Percentiles rank a stretch among this genome's conserved stretches.
Evolutionary conservation across 1,140 invertebrate species (phyloP).

Genomic region (Drosophila littoralis): DNA sequence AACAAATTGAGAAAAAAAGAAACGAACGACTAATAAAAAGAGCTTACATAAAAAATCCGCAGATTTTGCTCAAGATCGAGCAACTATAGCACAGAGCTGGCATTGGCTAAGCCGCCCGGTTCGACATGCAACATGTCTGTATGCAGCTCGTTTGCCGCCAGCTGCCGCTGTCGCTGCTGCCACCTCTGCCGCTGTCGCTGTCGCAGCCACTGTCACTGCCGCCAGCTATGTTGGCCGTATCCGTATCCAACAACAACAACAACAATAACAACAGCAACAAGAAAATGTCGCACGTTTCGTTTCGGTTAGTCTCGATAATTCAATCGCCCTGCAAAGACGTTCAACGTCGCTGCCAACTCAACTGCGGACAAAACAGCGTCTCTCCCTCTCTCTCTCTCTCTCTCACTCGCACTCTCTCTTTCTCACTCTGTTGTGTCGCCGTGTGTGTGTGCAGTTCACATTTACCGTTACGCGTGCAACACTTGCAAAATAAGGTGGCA

Average conservation of each 20-base stretch:
- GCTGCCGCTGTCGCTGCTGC: conserved; percentile 18
- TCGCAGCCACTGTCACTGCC: conserved; percentile 33
- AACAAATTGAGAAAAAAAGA: no score
- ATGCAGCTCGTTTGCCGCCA: conserved; percentile 18
- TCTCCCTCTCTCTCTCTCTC: conserved; percentile 8
- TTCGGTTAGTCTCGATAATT: conserved; percentile 81
- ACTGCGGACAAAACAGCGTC: conserved; percentile 17
- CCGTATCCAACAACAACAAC: conserved; percentile 37
- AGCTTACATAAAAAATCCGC: no score
- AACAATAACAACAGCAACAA: conserved; percentile 56
- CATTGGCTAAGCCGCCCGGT: background rate
- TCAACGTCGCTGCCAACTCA: conserved; percentile 53
- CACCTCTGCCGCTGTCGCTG: conserved; percentile 18
- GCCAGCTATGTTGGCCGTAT: conserved; percentile 54
- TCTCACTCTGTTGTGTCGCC: background rate
- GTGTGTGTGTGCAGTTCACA: background rate
- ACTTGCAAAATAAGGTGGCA: conserved; percentile 23
- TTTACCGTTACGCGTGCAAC: conserved; percentile 22
- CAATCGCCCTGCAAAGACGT: conserved; percentile 80
- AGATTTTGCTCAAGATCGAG: background rate
- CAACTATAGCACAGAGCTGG: conserved; percentile 7
- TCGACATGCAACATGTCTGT: conserved; percentile 52
- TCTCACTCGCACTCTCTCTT: background rate
- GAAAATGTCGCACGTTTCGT: conserved; percentile 80
- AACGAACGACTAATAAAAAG: no score